phyloP scores from a whole-genome alignment of 1,140 invertebrate species.

The Colletes gigas region DNA sequence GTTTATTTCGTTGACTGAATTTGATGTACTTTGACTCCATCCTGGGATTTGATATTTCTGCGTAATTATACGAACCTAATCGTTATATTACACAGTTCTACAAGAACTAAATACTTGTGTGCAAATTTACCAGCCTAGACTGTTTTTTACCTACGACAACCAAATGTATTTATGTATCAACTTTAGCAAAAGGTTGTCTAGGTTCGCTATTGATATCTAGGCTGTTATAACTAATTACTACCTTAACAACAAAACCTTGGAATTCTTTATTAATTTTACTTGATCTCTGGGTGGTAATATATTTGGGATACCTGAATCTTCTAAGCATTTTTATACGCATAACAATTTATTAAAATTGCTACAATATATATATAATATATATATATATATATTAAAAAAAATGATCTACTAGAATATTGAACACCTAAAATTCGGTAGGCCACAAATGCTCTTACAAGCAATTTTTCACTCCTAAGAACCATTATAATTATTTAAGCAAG shows the following conservation, averaged over 20 bases:
- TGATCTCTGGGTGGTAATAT: constrained; percentile 38
- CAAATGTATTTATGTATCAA: constrained; percentile 56
- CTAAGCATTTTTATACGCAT: constrained; percentile 17
- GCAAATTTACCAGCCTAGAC: constrained; percentile 70
- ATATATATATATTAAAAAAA: not conserved
- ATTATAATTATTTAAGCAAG: not conserved
- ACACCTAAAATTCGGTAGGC: not conserved
- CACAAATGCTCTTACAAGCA: not conserved
- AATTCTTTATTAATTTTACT: constrained; percentile 41
- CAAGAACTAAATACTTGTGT: constrained; percentile 21
- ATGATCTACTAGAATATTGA: not conserved
- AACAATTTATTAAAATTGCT: constrained; percentile 31
- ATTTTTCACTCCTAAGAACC: not conserved
- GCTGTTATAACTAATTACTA: constrained; percentile 62
- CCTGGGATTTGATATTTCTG: constrained; percentile 1
- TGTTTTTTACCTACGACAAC: constrained; percentile 71
- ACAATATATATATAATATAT: not conserved
- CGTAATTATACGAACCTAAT: constrained; percentile 6
- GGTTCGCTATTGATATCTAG: constrained; percentile 71
- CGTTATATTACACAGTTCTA: constrained; percentile 4
- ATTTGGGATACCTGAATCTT: constrained; percentile 12
- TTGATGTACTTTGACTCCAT: not conserved
- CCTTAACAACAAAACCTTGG: constrained; percentile 35
- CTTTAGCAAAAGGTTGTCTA: constrained; percentile 71
- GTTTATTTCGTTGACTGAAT: constrained; percentile 9